Percentiles rank a stretch among this genome's conserved stretches.
phyloP scores from a whole-genome alignment of 2,888 invertebrate genomes.

The Ornithoptera priamus region DNA sequence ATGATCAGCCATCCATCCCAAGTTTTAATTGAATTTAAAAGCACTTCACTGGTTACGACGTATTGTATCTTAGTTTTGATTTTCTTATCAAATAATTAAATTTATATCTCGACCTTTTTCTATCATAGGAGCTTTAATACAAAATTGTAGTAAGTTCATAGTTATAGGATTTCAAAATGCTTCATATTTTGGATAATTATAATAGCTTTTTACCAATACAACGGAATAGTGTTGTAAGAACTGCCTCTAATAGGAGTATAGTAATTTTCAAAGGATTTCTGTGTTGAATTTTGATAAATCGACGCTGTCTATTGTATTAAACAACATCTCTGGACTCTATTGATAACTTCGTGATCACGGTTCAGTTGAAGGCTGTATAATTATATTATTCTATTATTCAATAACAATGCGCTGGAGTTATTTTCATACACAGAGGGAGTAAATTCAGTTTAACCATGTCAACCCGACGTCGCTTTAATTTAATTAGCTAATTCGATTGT shows the following conservation, averaged over 20 bases:
- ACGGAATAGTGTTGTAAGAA: background rate
- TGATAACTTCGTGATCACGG: background rate
- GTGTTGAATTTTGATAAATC: background rate
- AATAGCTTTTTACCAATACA: background rate
- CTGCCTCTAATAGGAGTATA: background rate
- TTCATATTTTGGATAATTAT: background rate
- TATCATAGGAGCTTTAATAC: background rate
- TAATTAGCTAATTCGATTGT: slow-evolving; percentile 29
- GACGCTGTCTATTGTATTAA: background rate
- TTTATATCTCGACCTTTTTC: background rate
- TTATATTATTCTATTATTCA: slow-evolving; percentile 14
- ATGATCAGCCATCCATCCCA: background rate
- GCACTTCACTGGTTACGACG: background rate
- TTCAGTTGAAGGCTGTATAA: slow-evolving; percentile 11
- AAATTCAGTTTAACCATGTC: slow-evolving; percentile 26
- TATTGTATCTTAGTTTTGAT: background rate
- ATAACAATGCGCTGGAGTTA: slow-evolving; percentile 22
- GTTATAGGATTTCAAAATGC: too few relatives aligned
- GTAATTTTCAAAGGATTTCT: background rate
- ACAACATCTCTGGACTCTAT: background rate
- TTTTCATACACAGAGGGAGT: slow-evolving; percentile 20
- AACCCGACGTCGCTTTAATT: slow-evolving; percentile 17
- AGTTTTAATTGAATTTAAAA: background rate
- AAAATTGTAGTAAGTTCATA: background rate
- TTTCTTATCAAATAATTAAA: background rate